These are phyloP conservation scores for Acanthosepion esculentum DNA, from an alignment of 2,888 invertebrate species.

Conservation along the genomic window DNA sequence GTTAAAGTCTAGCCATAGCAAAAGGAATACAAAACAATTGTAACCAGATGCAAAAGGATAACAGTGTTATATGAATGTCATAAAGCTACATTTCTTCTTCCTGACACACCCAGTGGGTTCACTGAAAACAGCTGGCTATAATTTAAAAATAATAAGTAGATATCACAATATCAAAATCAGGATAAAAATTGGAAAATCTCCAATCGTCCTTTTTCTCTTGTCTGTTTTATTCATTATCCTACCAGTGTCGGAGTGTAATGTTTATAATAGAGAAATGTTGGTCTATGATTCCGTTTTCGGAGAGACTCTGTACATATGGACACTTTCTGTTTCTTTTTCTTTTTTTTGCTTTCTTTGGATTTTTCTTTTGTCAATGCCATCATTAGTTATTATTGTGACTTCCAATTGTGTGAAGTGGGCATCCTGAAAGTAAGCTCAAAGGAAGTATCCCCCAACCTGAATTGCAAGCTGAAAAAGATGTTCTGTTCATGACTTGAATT, in stretches of 20 bases:
- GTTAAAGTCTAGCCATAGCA: not conserved
- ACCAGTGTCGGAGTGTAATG: not conserved
- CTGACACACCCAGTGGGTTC: not conserved
- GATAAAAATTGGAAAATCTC: too few relatives aligned
- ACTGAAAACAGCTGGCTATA: not conserved
- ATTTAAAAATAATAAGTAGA: not conserved
- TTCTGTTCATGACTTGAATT: slow-evolving; percentile 1
- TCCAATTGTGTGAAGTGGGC: slow-evolving; percentile 11
- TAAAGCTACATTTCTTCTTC: not conserved
- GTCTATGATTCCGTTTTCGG: not conserved
- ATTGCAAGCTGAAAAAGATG: not conserved
- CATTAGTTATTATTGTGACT: slow-evolving; percentile 33
- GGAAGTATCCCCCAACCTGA: not conserved
- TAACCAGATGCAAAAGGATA: not conserved
- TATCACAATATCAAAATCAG: not conserved
- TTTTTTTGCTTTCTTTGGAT: not conserved
- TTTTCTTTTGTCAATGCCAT: not conserved
- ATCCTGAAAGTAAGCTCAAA: not conserved
- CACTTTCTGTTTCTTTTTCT: too few relatives aligned
- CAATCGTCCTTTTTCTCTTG: not conserved
- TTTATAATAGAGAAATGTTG: not conserved
- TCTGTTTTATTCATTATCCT: not conserved
- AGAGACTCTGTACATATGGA: not conserved
- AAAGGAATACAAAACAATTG: not conserved
- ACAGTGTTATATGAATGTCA: not conserved